Evolutionary conservation across 1,140 invertebrate species (phyloP).

Genomic region (Drosophila equinoxialis): DNA sequence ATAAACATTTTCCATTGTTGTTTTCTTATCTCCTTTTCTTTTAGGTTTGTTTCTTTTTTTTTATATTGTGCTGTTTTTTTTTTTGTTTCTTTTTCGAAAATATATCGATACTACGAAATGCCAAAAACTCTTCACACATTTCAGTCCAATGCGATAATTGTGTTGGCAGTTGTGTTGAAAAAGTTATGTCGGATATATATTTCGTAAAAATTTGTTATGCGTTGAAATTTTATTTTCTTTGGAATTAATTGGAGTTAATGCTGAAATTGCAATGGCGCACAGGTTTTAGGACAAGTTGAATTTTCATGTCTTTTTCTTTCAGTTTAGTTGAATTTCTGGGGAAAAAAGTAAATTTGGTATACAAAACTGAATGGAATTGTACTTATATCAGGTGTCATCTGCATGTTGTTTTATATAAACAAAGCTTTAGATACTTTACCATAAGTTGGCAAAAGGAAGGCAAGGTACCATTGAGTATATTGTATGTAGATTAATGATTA

Average conservation of each 20-base stretch:
- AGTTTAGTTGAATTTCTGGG: no score
- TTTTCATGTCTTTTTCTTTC: neutral
- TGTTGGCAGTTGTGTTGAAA: conserved; percentile 26
- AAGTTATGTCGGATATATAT: conserved; percentile 46
- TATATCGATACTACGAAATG: conserved; percentile 29
- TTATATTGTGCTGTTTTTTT: conserved; percentile 19
- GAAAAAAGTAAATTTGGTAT: neutral
- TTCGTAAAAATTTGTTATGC: conserved; percentile 23
- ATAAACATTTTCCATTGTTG: conserved; percentile 69
- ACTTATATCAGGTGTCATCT: neutral
- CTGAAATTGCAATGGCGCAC: conserved; percentile 18
- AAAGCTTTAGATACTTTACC: no score
- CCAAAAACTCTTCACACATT: conserved; percentile 50
- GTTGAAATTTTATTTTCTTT: conserved; percentile 33
- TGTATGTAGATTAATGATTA: no score
- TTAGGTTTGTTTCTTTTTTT: conserved; percentile 24
- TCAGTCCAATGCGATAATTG: conserved; percentile 48
- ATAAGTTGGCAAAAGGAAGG: no score
- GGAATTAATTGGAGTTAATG: conserved; percentile 34
- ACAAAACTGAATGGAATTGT: neutral
- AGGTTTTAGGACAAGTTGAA: conserved; percentile 1
- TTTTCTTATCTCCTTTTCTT: conserved; percentile 24
- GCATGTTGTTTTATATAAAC: no score
- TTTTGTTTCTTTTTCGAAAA: conserved; percentile 22
- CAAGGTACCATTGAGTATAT: no score